Conservation (phyloP, 53 echinoderm and acorn worm genomes). For the Temnopleurus reevesii region DNA sequence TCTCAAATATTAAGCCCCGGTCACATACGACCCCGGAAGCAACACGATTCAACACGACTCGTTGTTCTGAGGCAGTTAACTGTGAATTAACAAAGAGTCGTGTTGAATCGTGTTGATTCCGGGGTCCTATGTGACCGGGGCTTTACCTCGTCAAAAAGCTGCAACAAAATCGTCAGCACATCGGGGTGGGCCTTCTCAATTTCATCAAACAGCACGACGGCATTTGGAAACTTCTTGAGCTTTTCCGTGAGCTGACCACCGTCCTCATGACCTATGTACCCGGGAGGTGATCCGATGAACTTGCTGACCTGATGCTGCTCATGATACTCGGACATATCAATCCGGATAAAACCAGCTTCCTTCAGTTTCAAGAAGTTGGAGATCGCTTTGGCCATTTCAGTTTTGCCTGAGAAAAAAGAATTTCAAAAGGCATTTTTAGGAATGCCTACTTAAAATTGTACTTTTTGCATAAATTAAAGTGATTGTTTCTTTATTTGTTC, state of each 20-base stretch:
- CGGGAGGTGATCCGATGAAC: conserved; percentile 96
- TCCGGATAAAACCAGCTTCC: conserved; percentile 85
- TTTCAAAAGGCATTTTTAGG: too few species aligned
- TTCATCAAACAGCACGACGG: conserved; percentile 96
- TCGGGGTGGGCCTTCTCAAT: conserved; percentile 98
- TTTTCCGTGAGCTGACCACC: conserved; percentile 96
- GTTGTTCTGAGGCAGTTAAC: too few species aligned
- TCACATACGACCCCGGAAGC: too few species aligned
- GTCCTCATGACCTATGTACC: conserved; percentile 84
- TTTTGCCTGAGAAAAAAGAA: conserved; percentile 71
- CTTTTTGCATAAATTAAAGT: too few species aligned
- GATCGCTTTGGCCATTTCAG: conserved; percentile 89
- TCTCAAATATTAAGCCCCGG: too few species aligned
- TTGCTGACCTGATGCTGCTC: conserved; percentile 89
- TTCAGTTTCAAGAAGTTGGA: conserved; percentile 81
- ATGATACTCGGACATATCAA: conserved; percentile 98
- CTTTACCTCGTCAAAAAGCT: conserved; percentile 97
- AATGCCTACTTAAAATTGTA: too few species aligned
- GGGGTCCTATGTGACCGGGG: too few species aligned
- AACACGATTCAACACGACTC: too few species aligned
- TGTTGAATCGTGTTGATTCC: too few species aligned
- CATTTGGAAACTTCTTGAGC: conserved; percentile 78
- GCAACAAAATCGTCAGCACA: conserved; percentile 91
- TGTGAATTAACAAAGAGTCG: too few species aligned
- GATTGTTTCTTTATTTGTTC: too few species aligned